These are phyloP conservation scores for Prionailurus viverrinus DNA, from an alignment of 2,113 vertebrate genomes.

Conservation along the genomic window DNA sequence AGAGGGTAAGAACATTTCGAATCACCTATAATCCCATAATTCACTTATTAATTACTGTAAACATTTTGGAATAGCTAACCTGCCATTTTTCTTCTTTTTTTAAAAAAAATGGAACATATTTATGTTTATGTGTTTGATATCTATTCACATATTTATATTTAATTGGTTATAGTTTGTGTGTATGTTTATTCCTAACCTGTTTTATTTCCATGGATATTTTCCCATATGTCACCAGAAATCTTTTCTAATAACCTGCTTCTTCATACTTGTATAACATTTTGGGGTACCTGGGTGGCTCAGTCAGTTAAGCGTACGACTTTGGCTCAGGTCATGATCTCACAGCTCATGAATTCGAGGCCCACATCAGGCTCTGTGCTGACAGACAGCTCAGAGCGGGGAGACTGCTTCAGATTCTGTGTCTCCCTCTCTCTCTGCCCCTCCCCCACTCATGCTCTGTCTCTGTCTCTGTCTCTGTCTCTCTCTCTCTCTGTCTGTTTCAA, in stretches of 20 bases:
- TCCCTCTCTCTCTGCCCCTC: no score
- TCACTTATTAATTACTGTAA: background rate
- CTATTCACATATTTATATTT: background rate
- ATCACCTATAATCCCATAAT: background rate
- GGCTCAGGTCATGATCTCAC: no score
- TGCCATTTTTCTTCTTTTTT: background rate
- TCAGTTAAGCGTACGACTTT: no score
- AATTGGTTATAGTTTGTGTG: background rate
- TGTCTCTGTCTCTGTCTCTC: no score
- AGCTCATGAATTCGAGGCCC: no score
- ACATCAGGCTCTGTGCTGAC: no score
- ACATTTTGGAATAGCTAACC: background rate
- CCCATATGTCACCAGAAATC: background rate
- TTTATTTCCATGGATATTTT: background rate
- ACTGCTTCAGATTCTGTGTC: no score
- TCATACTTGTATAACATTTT: background rate
- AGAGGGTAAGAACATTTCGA: background rate
- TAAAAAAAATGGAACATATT: background rate
- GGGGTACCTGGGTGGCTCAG: no score
- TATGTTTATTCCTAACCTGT: background rate
- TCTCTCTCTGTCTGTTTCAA: no score
- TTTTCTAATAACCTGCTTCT: slow-evolving; percentile 2
- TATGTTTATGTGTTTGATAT: background rate
- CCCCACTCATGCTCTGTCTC: no score
- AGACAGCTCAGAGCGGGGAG: no score